These are phyloP conservation scores for Octodon degus DNA, from an alignment of 2,113 vertebrate species.

Conservation along the genomic window DNA sequence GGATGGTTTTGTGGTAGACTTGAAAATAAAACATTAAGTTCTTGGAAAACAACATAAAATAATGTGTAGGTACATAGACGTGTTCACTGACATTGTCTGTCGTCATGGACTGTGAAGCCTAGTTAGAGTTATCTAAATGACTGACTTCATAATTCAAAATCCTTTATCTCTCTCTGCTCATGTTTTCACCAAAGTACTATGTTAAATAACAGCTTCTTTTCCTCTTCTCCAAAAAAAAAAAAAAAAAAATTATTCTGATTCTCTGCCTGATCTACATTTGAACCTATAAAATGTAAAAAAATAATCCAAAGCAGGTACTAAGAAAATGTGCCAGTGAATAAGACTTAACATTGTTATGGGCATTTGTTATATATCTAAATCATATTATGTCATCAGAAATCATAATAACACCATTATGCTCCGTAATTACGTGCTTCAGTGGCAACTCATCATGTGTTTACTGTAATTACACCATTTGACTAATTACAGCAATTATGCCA, in stretches of 20 bases:
- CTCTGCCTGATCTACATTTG: neutral
- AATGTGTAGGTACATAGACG: rapidly evolving
- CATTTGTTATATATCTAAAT: constrained; percentile 30
- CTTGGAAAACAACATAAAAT: neutral
- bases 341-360: constrained; percentile 38
- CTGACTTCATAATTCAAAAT: neutral
- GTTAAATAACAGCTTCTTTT: neutral
- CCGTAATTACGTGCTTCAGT: constrained; percentile 52
- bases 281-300: neutral
- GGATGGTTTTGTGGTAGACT: neutral
- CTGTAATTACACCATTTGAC: constrained; percentile 73
- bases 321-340: constrained; percentile 17
- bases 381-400: constrained; percentile 51
- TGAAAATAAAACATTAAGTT: neutral
- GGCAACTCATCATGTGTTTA: constrained; percentile 49
- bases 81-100: neutral
- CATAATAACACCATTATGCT: constrained; percentile 53
- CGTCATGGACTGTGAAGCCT: neutral
- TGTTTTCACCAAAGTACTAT: neutral
- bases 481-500: constrained; percentile 66
- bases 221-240: neutral
- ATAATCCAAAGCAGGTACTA: neutral
- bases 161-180: neutral
- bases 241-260: neutral
- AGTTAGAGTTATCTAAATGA: neutral